phyloP scores from a whole-genome alignment of 2,797 vertebrate genomes.

The Sphenopsis melanotis region DNA sequence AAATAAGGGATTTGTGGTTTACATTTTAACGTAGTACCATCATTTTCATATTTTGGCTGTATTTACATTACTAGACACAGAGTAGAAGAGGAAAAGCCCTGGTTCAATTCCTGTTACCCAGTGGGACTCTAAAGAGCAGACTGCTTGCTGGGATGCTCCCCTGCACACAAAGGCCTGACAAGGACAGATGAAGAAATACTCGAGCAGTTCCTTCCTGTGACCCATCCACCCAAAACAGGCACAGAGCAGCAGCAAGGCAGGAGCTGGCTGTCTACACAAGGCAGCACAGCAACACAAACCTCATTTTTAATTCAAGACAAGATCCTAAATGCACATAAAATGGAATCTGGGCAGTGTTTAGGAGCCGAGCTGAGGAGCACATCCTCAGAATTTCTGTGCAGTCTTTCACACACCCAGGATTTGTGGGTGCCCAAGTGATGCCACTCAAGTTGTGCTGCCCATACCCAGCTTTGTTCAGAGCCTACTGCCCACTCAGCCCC shows the following conservation, averaged over 20 bases:
- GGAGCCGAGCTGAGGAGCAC: rapidly evolving
- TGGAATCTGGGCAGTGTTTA: neutral
- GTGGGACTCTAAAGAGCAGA: neutral
- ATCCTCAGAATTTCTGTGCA: neutral
- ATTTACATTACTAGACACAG: neutral
- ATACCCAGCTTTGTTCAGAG: neutral
- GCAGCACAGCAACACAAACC: neutral
- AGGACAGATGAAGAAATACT: neutral
- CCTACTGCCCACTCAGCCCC: neutral
- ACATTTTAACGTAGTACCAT: neutral
- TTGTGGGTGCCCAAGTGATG: neutral
- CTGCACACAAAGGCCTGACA: neutral
- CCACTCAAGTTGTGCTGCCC: neutral
- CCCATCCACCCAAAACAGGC: neutral
- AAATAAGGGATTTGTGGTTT: neutral
- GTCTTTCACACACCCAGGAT: neutral
- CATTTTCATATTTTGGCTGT: neutral
- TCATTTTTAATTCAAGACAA: neutral
- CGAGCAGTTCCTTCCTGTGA: neutral
- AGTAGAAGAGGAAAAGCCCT: neutral
- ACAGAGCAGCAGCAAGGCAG: neutral
- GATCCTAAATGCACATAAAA: neutral
- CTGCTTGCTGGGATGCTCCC: neutral
- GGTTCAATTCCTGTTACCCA: neutral
- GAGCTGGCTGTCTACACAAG: neutral